Conservation (phyloP, 2,113 vertebrate species). For the Campylomormyrus numenius region DNA sequence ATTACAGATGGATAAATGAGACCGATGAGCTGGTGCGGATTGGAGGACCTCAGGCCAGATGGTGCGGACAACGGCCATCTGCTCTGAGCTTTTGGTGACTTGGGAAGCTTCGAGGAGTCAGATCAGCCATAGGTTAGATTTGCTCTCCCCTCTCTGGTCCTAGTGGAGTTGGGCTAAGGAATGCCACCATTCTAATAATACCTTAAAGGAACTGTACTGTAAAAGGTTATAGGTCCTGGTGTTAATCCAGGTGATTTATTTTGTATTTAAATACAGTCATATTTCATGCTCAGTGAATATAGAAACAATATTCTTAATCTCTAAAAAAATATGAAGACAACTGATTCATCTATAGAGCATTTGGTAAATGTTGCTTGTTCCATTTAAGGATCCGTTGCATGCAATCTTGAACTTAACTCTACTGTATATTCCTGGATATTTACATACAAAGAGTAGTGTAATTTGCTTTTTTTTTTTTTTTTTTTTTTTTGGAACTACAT, state of each 20-base stretch:
- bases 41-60: conserved; percentile 53
- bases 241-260: neutral
- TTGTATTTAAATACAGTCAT: neutral
- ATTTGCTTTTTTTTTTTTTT: neutral
- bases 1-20: conserved; percentile 40
- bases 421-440: neutral
- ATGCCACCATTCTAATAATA: neutral
- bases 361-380: neutral
- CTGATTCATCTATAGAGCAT: neutral
- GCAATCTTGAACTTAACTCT: neutral
- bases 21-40: conserved; percentile 43
- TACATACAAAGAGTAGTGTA: neutral
- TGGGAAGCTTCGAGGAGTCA: conserved; percentile 30
- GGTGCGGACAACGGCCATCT: conserved; percentile 55
- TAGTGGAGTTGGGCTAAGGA: neutral
- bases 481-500: neutral
- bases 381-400: neutral
- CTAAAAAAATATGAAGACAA: neutral
- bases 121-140: neutral
- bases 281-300: neutral
- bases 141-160: neutral
- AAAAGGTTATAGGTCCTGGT: neutral
- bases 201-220: neutral
- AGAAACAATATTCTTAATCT: neutral
- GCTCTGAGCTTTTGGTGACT: conserved; percentile 44